Evolutionary conservation across 2,888 invertebrate species (phyloP).

Genomic region (Tridacna gigas): DNA sequence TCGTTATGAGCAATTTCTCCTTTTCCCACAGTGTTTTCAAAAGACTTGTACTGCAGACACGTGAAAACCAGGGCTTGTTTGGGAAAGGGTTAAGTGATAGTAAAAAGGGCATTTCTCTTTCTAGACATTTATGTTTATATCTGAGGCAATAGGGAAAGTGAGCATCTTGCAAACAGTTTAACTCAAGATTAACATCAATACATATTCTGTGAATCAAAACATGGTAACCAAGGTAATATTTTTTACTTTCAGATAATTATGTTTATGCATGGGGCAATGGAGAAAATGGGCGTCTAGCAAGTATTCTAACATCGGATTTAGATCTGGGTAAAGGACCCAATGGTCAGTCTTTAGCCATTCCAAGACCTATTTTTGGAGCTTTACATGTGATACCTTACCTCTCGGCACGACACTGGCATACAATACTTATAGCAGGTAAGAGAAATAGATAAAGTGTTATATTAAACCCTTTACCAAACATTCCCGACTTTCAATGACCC

Average conservation of each 20-base stretch:
- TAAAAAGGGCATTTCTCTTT: too few relatives aligned
- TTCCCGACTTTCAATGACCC: too few relatives aligned
- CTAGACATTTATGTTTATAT: too few relatives aligned
- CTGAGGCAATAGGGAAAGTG: too few relatives aligned
- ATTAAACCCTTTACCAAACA: too few relatives aligned
- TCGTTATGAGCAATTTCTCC: too few relatives aligned
- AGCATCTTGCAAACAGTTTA: too few relatives aligned
- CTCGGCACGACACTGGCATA: conserved; percentile 81
- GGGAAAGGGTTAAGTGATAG: background rate
- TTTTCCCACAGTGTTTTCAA: too few relatives aligned
- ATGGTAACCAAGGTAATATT: background rate
- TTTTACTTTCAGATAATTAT: conserved; percentile 78
- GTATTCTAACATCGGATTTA: conserved; percentile 66
- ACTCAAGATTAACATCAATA: too few relatives aligned
- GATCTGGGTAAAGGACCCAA: conserved; percentile 75
- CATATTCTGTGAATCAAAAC: background rate
- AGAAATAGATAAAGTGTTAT: too few relatives aligned
- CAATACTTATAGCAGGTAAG: conserved; percentile 83
- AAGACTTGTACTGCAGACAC: too few relatives aligned
- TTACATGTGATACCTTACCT: conserved; percentile 82
- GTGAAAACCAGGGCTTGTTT: too few relatives aligned
- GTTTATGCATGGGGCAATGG: conserved; percentile 84
- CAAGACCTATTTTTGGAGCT: conserved; percentile 83
- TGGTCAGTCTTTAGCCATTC: conserved; percentile 76
- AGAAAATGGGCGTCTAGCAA: conserved; percentile 83